phyloP scores from a whole-genome alignment of 2,797 vertebrate species.

The Diplodus sargus region DNA sequence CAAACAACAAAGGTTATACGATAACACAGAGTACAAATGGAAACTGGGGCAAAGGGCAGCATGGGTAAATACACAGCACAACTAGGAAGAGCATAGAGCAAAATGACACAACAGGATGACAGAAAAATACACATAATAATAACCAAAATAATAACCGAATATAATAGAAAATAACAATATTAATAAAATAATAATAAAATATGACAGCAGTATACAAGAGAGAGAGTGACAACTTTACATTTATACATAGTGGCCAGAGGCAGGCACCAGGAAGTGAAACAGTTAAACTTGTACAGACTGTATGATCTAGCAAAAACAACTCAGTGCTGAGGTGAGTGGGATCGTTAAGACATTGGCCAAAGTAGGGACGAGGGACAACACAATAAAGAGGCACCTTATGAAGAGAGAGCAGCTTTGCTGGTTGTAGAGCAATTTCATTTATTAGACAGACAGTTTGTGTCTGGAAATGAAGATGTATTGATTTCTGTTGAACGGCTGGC shows the following conservation, averaged over 20 bases:
- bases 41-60: constrained; percentile 67
- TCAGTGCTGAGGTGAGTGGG: constrained; percentile 74
- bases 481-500: constrained; percentile 39
- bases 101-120: constrained; percentile 77
- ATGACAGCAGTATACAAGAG: constrained; percentile 86
- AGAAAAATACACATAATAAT: constrained; percentile 74
- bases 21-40: constrained; percentile 83
- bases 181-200: constrained; percentile 83
- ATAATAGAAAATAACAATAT: constrained; percentile 83
- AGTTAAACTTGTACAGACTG: constrained; percentile 77
- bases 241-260: constrained; percentile 87
- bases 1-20: constrained; percentile 83
- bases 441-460: constrained; percentile 47
- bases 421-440: constrained; percentile 66
- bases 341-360: constrained; percentile 66
- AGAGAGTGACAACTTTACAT: constrained; percentile 86
- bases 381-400: constrained; percentile 82
- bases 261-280: constrained; percentile 86
- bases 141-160: constrained; percentile 76
- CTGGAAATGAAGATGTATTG: constrained; percentile 44
- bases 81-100: constrained; percentile 80
- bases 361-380: constrained; percentile 73
- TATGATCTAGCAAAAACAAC: constrained; percentile 75
- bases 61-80: constrained; percentile 83
- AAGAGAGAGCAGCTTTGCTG: constrained; percentile 82